Evolutionary conservation across 2,888 invertebrate genomes (phyloP).

Genomic region (Dicyrtoma fusca): DNA sequence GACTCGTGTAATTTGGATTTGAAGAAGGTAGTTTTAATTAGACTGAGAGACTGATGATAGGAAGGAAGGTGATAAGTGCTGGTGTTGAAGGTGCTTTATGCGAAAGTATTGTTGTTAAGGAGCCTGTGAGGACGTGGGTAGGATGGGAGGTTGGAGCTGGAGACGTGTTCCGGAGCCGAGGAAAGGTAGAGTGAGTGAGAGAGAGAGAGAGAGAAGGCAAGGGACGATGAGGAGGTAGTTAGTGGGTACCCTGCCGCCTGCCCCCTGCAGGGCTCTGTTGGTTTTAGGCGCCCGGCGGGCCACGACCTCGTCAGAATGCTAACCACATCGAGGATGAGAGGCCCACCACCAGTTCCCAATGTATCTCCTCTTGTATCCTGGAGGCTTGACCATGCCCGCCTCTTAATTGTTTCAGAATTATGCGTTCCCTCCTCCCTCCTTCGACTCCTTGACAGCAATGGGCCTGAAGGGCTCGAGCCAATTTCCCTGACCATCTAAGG

Average conservation of each 20-base stretch:
- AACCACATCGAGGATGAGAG: constrained; percentile 38
- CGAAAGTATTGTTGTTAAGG: constrained; percentile 23
- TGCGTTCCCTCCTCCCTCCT: constrained; percentile 42
- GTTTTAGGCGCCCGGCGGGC: constrained; percentile 54
- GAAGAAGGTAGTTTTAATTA: constrained; percentile 25
- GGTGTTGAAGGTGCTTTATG: constrained; percentile 29
- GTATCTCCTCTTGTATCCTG: constrained; percentile 25
- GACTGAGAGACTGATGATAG: constrained; percentile 34
- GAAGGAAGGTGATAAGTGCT: constrained; percentile 34
- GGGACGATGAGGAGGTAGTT: constrained; percentile 19
- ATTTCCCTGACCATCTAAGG: constrained; percentile 33
- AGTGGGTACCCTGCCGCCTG: constrained; percentile 44
- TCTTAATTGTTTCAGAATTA: constrained; percentile 51
- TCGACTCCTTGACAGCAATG: constrained; percentile 45
- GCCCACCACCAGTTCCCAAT: constrained; percentile 22
- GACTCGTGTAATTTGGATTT: constrained; percentile 15
- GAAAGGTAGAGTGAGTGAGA: constrained; percentile 27
- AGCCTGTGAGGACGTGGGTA: background rate
- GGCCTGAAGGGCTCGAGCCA: constrained; percentile 45
- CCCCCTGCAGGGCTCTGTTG: constrained; percentile 51
- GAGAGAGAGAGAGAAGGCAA: background rate
- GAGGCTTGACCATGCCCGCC: constrained; percentile 40
- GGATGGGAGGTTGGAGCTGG: background rate
- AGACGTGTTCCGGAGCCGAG: constrained; percentile 20
- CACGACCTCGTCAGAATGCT: constrained; percentile 51